Evolutionary conservation across 2,113 vertebrate species (phyloP).

Genomic region (Phodopus roborovskii): DNA sequence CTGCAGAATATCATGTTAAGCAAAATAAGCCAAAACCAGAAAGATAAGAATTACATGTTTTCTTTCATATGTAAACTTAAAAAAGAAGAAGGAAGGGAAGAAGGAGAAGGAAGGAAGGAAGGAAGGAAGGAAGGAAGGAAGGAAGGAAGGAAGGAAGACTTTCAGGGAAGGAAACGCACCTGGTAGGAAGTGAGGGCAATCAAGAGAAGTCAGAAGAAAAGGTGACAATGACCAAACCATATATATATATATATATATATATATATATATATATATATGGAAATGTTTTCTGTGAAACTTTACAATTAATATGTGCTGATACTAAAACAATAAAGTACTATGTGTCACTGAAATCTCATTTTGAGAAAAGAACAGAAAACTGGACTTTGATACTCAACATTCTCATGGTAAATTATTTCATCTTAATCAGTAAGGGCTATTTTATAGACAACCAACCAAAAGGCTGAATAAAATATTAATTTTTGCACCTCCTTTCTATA

Average conservation of each 20-base stretch:
- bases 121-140: background rate
- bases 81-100: background rate
- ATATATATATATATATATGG: too few species aligned
- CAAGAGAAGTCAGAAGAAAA: background rate
- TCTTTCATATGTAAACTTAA: background rate
- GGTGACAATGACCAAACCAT: too few species aligned
- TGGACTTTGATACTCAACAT: background rate
- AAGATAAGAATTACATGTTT: background rate
- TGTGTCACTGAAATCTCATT: background rate
- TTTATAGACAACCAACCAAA: conserved; percentile 44
- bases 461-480: background rate
- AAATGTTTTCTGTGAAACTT: background rate
- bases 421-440: background rate
- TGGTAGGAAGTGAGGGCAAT: too few species aligned
- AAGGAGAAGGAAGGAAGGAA: fast-evolving
- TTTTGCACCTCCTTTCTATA: conserved; percentile 45
- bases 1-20: background rate
- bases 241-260: too few species aligned
- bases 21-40: background rate
- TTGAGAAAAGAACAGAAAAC: background rate
- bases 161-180: background rate
- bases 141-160: background rate
- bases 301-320: background rate
- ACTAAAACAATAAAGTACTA: background rate
- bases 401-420: conserved; percentile 12